Evolutionary conservation across 2,113 vertebrate genomes (phyloP), one percentile per base, ranked within the genome.

Genomic region (Morone saxatilis): DNA sequence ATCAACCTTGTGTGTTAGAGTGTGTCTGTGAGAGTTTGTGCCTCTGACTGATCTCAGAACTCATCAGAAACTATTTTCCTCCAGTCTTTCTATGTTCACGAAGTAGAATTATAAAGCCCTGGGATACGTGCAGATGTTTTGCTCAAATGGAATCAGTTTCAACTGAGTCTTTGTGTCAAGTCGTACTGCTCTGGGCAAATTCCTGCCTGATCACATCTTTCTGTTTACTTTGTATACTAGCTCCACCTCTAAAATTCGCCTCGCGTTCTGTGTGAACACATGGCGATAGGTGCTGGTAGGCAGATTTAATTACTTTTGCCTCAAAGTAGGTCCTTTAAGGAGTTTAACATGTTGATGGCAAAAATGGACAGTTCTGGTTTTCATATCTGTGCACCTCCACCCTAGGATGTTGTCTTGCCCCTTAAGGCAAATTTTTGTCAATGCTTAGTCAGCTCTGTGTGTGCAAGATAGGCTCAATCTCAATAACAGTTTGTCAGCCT

Each of bases 371-470:
- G 71, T 43, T 74, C 6, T 57, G 25, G 20, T 14, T 17, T 3
- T 48, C 5, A 51, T 48, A 50, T 82, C 45, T 63, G 43, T 65
- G 19, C 38, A 57, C 57, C 59, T 59, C 13, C 48, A 65, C 11
- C 11, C 14, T 6, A 16, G 43, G 38, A 57, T 19, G 53, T 71
- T 75, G 7, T 71, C 36, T 20, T 66, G 51, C 19, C 69, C 57
- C 45, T 71, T 41, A 38, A 81, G 71, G 65, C 56, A 71, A 36
- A 82, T 56, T 59, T 68, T 51, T 17, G 81, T 54, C 50, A 79
- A 73, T 70, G 71, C 71, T 71, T 36, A 48, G 68, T 80, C 71
- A 67, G 14, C 73, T 79, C 43, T 65, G 14, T 53, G n/a, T 68
- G 5, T 68, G 51, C 47, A n/a, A 54, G 57, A 72, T 72, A 47